Evolutionary conservation across 2,888 invertebrate species (phyloP).

Genomic region (Oscheius sp.): DNA sequence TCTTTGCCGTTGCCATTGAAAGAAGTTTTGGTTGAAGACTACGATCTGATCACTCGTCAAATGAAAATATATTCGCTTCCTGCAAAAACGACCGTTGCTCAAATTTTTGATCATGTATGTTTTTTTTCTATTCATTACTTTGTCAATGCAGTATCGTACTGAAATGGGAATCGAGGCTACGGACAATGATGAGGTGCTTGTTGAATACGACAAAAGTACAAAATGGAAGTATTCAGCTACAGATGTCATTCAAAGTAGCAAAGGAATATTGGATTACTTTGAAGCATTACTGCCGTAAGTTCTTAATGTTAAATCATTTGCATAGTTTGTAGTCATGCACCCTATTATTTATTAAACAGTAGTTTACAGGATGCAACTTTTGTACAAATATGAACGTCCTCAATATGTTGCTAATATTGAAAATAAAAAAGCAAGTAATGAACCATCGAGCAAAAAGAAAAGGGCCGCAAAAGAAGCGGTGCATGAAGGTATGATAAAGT

Average conservation of each 20-base stretch:
- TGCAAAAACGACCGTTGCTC: constrained; percentile 28
- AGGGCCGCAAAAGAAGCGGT: background rate
- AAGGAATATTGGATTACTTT: constrained; percentile 45
- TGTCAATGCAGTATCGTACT: constrained; percentile 4
- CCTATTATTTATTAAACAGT: background rate
- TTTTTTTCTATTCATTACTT: background rate
- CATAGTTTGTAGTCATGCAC: background rate
- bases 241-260: constrained; percentile 26
- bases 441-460: background rate
- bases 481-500: background rate
- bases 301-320: background rate
- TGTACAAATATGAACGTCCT: constrained; percentile 46
- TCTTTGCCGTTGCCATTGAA: constrained; percentile 36
- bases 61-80: constrained; percentile 36
- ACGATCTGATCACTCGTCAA: constrained; percentile 32
- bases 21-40: constrained; percentile 42
- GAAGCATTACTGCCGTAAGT: constrained; percentile 44
- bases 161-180: background rate
- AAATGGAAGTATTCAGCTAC: background rate
- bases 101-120: constrained; percentile 41
- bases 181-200: constrained; percentile 38
- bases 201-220: constrained; percentile 41
- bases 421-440: constrained; percentile 7
- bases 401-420: constrained; percentile 40
- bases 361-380: constrained; percentile 42